These are phyloP conservation scores for Eurytoma adleriae DNA, from an alignment of 2,888 invertebrate genomes.

Conservation along the genomic window DNA sequence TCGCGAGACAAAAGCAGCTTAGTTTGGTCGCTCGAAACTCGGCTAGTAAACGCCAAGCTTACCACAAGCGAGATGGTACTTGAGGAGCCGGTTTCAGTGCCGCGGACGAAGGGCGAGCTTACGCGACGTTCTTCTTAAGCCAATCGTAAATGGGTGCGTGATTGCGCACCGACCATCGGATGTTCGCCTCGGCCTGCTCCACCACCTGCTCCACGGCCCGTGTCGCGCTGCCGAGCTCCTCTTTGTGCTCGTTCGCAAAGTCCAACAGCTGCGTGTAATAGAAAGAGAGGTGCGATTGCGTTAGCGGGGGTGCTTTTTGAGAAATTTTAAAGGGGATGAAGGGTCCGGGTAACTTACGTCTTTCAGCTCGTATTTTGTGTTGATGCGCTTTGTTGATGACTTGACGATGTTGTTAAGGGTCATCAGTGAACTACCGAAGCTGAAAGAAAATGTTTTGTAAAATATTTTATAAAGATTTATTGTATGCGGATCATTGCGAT, in stretches of 20 bases:
- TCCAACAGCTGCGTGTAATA: constrained; percentile 79
- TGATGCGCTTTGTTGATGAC: constrained; percentile 85
- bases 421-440: constrained; percentile 85
- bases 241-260: constrained; percentile 81
- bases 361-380: constrained; percentile 85
- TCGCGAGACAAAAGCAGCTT: no score
- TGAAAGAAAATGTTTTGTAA: constrained; percentile 72
- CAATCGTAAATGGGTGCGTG: constrained; percentile 86
- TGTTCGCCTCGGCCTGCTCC: constrained; percentile 88
- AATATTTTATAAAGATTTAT: no score
- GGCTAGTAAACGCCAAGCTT: no score
- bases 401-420: constrained; percentile 84
- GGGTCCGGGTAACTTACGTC: constrained; percentile 79
- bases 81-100: not conserved
- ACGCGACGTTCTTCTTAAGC: constrained; percentile 77
- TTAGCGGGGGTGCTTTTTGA: not conserved
- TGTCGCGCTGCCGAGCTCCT: constrained; percentile 82
- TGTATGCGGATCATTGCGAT: no score
- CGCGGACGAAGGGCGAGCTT: not conserved
- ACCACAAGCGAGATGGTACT: no score
- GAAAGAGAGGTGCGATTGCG: not conserved
- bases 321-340: not conserved
- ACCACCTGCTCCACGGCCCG: constrained; percentile 88
- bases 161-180: constrained; percentile 89
- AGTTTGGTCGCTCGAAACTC: no score